These are phyloP conservation scores for Euzophera pinguis DNA, from an alignment of 2,888 invertebrate species.

Conservation along the genomic window DNA sequence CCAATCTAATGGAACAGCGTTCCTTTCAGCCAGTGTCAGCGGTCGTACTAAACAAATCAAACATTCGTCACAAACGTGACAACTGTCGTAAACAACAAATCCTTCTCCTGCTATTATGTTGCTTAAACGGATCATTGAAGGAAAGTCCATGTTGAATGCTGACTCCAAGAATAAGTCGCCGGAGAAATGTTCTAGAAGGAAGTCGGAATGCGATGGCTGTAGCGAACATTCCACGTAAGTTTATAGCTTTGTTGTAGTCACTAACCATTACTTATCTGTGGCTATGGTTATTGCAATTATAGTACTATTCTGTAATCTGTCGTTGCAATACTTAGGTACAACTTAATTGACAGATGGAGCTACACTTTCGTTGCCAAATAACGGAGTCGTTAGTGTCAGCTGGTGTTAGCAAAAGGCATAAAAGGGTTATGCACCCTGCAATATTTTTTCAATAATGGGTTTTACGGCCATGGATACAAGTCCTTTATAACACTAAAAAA, in stretches of 20 bases:
- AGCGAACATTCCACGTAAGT: slow-evolving; percentile 74
- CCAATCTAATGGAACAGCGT: slow-evolving; percentile 78
- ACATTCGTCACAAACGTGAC: slow-evolving; percentile 69
- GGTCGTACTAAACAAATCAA: slow-evolving; percentile 62
- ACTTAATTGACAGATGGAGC: too few species aligned
- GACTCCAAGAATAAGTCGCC: slow-evolving; percentile 50
- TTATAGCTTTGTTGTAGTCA: slow-evolving; percentile 33
- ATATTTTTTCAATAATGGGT: too few species aligned
- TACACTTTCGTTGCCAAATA: too few species aligned
- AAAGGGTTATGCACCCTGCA: too few species aligned
- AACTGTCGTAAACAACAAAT: slow-evolving; percentile 74
- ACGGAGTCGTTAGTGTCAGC: too few species aligned
- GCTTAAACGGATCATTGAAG: slow-evolving; percentile 79
- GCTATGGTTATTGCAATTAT: too few species aligned
- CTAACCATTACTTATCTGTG: too few species aligned
- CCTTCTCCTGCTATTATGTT: slow-evolving; percentile 73
- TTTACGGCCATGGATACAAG: too few species aligned
- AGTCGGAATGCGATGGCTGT: slow-evolving; percentile 71
- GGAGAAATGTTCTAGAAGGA: slow-evolving; percentile 73
- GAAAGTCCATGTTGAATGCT: slow-evolving; percentile 76
- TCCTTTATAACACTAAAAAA: too few species aligned
- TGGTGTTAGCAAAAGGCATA: too few species aligned
- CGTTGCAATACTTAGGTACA: too few species aligned
- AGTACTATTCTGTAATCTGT: too few species aligned
- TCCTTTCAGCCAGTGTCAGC: slow-evolving; percentile 61